Percentiles rank a stretch among this genome's conserved stretches.
These are phyloP conservation scores for Ceyx melanurus DNA, from an alignment of 2,113 vertebrate species.

Conservation along the genomic window DNA sequence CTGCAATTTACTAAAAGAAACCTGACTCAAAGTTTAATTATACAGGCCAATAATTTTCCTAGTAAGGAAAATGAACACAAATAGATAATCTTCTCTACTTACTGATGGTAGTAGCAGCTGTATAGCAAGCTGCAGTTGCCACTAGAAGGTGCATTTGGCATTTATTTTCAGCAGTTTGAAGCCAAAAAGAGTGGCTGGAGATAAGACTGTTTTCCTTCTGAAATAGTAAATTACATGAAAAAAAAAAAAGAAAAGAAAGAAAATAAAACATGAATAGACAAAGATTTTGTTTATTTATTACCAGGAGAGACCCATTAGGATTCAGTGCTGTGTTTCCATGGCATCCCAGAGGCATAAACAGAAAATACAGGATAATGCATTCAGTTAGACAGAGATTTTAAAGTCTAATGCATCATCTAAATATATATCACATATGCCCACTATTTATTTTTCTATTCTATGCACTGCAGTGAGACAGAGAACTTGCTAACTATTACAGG, in stretches of 20 bases:
- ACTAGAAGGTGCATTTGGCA: conserved; percentile 70
- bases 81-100: neutral
- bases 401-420: conserved; percentile 79
- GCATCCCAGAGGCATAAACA: conserved; percentile 79
- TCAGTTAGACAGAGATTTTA: conserved; percentile 78
- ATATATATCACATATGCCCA: conserved; percentile 73
- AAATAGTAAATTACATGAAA: conserved; percentile 72
- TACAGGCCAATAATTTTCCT: conserved; percentile 28
- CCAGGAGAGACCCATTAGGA: conserved; percentile 74
- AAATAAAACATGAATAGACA: conserved; percentile 75
- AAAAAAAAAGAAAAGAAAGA: conserved; percentile 44
- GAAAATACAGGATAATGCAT: conserved; percentile 78
- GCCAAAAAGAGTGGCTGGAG: conserved; percentile 2
- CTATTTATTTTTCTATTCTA: conserved; percentile 74
- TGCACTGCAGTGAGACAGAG: conserved; percentile 17
- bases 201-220: conserved; percentile 66
- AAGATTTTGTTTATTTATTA: conserved; percentile 82
- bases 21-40: conserved; percentile 68
- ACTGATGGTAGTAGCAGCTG: neutral
- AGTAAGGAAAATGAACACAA: conserved; percentile 17
- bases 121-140: neutral
- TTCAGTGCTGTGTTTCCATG: conserved; percentile 78
- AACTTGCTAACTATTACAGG: conserved; percentile 41
- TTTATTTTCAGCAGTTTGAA: conserved; percentile 46
- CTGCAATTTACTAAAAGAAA: conserved; percentile 64